Evolutionary conservation across 2,797 vertebrate species (phyloP).

Genomic region (Pipistrellus pipistrellus): DNA sequence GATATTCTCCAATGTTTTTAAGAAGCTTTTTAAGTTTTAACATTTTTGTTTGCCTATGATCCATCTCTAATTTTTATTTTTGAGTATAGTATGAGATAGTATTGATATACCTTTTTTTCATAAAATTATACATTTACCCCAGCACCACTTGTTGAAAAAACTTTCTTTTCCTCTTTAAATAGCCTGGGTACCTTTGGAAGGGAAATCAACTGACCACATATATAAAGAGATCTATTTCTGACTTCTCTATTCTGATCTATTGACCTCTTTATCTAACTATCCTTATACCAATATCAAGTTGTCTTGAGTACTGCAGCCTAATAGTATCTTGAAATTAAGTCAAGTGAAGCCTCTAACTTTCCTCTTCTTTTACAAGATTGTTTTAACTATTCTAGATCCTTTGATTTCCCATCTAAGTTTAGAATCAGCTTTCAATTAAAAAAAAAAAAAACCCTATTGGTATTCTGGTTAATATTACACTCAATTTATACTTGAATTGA

Average conservation of each 20-base stretch:
- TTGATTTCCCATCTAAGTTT: background rate
- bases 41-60: background rate
- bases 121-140: background rate
- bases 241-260: background rate
- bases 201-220: background rate
- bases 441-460: background rate
- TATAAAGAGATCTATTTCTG: background rate
- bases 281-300: background rate
- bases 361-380: background rate
- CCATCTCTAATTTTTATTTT: background rate
- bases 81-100: background rate
- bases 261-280: background rate
- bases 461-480: background rate
- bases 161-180: background rate
- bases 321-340: background rate
- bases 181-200: background rate
- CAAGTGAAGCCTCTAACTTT: background rate
- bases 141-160: background rate
- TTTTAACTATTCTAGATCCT: background rate
- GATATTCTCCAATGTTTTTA: background rate
- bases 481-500: background rate
- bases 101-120: background rate
- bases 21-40: background rate
- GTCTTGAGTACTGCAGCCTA: background rate
- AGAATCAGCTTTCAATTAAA: background rate